Conservation (phyloP, 2,888 invertebrate genomes). For the Melitaea athalia region DNA sequence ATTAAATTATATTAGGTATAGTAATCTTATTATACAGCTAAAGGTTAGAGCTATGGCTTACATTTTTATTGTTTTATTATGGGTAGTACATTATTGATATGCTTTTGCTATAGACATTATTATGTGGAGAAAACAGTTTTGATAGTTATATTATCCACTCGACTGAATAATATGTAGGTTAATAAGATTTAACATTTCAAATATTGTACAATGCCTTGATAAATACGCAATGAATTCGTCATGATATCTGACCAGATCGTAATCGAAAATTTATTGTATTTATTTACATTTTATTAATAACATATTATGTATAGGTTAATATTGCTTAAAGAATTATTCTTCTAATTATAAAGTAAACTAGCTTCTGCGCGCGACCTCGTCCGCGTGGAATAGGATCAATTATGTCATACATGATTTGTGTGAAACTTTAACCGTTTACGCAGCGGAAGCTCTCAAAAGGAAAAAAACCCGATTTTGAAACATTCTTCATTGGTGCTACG, state of each 20-base stretch:
- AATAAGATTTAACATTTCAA: conserved; percentile 7
- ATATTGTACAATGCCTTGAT: conserved; percentile 1
- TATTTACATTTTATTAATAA: not conserved
- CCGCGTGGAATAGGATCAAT: too few species aligned
- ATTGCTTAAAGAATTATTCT: too few species aligned
- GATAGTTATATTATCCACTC: not conserved
- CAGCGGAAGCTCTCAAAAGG: too few species aligned
- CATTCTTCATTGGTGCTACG: too few species aligned
- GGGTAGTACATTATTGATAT: not conserved
- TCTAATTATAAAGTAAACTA: too few species aligned
- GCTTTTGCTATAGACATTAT: conserved; percentile 5
- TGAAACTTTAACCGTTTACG: too few species aligned
- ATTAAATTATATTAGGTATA: too few species aligned
- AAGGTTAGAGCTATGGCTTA: not conserved
- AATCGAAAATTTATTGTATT: not conserved
- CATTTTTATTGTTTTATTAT: not conserved
- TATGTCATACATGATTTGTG: too few species aligned
- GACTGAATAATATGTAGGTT: conserved; percentile 6
- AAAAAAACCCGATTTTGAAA: too few species aligned
- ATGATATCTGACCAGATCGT: not conserved
- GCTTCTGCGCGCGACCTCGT: too few species aligned
- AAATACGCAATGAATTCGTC: not conserved
- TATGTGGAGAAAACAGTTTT: not conserved
- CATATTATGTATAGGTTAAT: too few species aligned
- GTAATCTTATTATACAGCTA: not conserved